Evolutionary conservation across 2,797 vertebrate genomes (phyloP).

Genomic region (Enteromius afrohamiltoni): DNA sequence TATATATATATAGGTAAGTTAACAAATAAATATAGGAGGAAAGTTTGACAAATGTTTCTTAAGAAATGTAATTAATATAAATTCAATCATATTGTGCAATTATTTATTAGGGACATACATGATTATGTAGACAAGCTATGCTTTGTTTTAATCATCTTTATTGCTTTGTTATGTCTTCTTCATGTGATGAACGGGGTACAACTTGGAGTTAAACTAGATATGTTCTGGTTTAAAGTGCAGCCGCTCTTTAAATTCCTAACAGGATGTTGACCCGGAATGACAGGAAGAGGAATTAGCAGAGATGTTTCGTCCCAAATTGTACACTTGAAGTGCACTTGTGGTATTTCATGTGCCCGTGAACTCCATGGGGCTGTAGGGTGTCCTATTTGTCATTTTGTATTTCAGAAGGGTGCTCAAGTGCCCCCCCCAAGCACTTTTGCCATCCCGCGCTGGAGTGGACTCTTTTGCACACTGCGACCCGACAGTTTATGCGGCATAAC

Average conservation of each 20-base stretch:
- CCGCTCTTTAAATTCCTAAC: neutral
- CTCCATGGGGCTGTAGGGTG: neutral
- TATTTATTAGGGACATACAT: neutral
- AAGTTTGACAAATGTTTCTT: too few relatives aligned
- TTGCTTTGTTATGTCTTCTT: neutral
- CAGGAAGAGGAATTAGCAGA: neutral
- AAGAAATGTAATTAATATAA: too few relatives aligned
- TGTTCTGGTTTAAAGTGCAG: neutral
- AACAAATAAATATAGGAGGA: too few relatives aligned
- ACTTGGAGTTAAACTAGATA: neutral
- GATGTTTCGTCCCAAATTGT: neutral
- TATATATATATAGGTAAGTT: too few relatives aligned
- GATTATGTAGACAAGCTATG: too few relatives aligned
- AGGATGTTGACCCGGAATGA: conserved; percentile 22
- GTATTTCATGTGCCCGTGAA: neutral
- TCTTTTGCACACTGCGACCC: neutral
- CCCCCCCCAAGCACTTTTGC: neutral
- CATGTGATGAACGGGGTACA: neutral
- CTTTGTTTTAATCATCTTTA: neutral
- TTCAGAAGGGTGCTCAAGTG: conserved; percentile 17
- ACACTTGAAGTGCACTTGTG: conserved; percentile 15
- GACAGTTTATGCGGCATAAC: neutral
- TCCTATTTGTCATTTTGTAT: conserved; percentile 32
- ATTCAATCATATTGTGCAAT: neutral
- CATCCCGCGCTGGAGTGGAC: neutral